Conservation (phyloP, 1,140 invertebrate species). For the Rhyacophila brunnea region DNA sequence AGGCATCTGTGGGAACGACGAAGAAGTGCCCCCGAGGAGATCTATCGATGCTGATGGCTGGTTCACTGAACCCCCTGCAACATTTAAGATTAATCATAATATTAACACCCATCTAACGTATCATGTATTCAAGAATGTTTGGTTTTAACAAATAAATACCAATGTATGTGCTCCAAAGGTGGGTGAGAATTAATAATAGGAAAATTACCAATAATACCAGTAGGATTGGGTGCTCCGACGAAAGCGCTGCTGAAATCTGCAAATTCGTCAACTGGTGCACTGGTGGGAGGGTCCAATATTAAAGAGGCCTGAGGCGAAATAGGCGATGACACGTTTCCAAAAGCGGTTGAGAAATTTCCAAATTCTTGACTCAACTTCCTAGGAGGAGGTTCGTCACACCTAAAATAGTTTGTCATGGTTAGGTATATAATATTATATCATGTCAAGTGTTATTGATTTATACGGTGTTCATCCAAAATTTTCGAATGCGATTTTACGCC, state of each 20-base stretch:
- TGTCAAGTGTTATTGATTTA: too few species aligned
- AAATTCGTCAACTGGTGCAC: slow-evolving; percentile 59
- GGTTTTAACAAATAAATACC: too few species aligned
- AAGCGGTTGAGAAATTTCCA: slow-evolving; percentile 79
- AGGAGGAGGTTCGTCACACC: slow-evolving; percentile 44
- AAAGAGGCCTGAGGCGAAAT: too few species aligned
- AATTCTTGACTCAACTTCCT: slow-evolving; percentile 61
- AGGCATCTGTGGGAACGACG: neutral
- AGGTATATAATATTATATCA: too few species aligned
- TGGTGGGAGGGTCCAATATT: slow-evolving; percentile 23
- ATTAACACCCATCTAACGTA: too few species aligned
- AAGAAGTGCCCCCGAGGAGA: slow-evolving; percentile 15
- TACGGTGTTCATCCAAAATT: too few species aligned
- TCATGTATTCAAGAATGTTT: too few species aligned
- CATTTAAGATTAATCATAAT: too few species aligned
- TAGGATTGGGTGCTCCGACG: slow-evolving; percentile 17
- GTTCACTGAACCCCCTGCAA: slow-evolving; percentile 9
- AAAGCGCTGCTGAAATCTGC: slow-evolving; percentile 77
- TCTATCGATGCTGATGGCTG: slow-evolving; percentile 19
- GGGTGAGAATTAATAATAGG: too few species aligned
- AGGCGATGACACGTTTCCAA: slow-evolving; percentile 44
- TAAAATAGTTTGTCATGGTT: slow-evolving; percentile 25
- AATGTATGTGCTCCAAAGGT: too few species aligned
- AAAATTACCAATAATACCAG: slow-evolving; percentile 17
- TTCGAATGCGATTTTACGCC: too few species aligned